phyloP scores from a whole-genome alignment of 2,797 vertebrate genomes.

The Siniperca obscura region DNA sequence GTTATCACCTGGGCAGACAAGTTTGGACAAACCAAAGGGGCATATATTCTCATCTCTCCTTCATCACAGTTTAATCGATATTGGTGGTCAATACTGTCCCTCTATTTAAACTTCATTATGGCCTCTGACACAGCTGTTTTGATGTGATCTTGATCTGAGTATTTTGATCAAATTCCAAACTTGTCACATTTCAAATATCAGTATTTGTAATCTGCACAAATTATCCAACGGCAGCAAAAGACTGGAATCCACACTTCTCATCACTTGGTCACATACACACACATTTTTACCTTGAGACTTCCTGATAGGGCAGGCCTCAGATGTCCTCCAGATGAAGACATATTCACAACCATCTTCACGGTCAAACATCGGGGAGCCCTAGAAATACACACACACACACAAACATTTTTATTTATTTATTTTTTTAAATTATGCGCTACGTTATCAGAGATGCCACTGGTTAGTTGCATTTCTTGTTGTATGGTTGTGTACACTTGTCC shows the following conservation, averaged over 20 bases:
- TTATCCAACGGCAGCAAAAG: background rate
- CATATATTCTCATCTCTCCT: background rate
- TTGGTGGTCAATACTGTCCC: background rate
- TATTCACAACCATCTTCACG: slow-evolving; percentile 90
- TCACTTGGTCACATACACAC: background rate
- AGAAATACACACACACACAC: slow-evolving; percentile 9
- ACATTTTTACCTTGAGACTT: slow-evolving; percentile 81
- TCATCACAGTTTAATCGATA: background rate
- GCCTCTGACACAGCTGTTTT: background rate
- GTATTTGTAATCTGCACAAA: background rate
- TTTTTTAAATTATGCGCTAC: background rate
- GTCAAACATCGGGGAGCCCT: slow-evolving; percentile 93
- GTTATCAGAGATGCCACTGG: background rate
- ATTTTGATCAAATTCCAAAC: background rate
- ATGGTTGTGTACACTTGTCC: background rate
- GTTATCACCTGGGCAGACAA: slow-evolving; percentile 82
- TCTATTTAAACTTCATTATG: background rate
- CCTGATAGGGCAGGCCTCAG: slow-evolving; percentile 91
- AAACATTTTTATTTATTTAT: too few relatives aligned
- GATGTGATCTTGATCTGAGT: background rate
- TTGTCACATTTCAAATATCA: background rate
- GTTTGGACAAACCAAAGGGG: background rate
- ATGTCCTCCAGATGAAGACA: slow-evolving; percentile 94
- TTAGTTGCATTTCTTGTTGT: too few relatives aligned
- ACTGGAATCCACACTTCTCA: background rate